Conservation (phyloP, 2,888 invertebrate species). For the Tridacna crocea region DNA sequence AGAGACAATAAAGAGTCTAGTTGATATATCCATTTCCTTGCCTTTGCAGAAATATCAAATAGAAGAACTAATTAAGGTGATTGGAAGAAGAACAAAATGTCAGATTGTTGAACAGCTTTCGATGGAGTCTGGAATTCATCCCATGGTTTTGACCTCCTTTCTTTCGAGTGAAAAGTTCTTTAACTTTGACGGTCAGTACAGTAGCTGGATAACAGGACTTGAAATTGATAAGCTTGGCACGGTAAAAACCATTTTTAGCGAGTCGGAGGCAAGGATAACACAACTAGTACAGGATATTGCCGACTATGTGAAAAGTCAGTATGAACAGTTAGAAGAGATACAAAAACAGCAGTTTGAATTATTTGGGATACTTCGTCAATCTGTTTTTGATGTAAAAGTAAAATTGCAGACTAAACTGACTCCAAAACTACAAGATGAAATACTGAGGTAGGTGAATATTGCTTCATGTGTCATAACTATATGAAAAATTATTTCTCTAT, state of each 20-base stretch:
- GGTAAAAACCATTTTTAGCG: neutral
- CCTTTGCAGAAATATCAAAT: neutral
- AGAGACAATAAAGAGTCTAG: too few relatives aligned
- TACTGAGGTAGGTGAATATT: neutral
- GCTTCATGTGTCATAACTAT: too few relatives aligned
- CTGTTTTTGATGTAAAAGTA: neutral
- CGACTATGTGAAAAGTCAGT: neutral
- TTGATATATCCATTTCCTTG: too few relatives aligned
- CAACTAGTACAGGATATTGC: neutral
- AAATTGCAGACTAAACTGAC: neutral
- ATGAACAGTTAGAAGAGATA: neutral
- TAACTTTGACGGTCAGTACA: neutral
- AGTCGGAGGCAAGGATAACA: neutral
- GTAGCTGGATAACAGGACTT: neutral
- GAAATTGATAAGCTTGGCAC: neutral
- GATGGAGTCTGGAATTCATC: neutral
- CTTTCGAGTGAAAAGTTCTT: conserved; percentile 5
- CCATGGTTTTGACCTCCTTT: conserved; percentile 2
- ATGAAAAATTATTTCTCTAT: too few relatives aligned
- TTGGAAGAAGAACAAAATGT: neutral
- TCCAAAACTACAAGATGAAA: neutral
- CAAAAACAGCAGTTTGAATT: conserved; percentile 15
- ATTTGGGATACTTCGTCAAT: conserved; percentile 12
- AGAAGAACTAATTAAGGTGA: neutral
- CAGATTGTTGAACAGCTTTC: neutral